Evolutionary conservation across 2,113 vertebrate species (phyloP).

Genomic region (Odocoileus virginianus): DNA sequence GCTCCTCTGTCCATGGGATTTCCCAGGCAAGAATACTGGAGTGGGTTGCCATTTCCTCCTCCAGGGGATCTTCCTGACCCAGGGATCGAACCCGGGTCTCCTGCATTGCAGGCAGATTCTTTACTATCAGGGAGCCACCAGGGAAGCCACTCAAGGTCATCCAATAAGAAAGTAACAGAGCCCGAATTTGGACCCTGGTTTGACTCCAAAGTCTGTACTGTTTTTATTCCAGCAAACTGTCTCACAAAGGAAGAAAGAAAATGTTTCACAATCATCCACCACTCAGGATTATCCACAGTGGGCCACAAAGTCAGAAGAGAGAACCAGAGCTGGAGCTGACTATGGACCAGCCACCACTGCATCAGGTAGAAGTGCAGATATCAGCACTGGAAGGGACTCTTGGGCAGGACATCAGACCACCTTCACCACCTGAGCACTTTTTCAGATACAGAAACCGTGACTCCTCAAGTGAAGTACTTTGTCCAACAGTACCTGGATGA

Average conservation of each 20-base stretch:
- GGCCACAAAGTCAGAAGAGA: background rate
- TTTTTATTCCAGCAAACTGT: background rate
- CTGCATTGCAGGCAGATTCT: background rate
- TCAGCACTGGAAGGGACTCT: background rate
- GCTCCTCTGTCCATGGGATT: background rate
- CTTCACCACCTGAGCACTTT: background rate
- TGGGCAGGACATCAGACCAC: background rate
- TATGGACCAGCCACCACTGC: background rate
- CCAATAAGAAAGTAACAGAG: background rate
- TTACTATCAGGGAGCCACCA: background rate
- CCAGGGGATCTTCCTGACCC: background rate
- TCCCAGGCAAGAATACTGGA: background rate
- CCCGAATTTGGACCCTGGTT: background rate
- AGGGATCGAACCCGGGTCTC: fast-evolving
- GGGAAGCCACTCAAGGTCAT: background rate
- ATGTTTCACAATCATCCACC: background rate
- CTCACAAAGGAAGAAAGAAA: background rate
- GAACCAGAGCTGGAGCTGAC: background rate
- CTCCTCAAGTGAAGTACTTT: background rate
- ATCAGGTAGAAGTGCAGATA: background rate
- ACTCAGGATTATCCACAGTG: background rate
- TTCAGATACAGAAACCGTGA: background rate
- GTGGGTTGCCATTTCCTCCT: background rate
- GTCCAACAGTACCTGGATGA: background rate
- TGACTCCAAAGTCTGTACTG: background rate